phyloP scores from a whole-genome alignment of 1,140 invertebrate species.

The Diorhabda sublineata region DNA sequence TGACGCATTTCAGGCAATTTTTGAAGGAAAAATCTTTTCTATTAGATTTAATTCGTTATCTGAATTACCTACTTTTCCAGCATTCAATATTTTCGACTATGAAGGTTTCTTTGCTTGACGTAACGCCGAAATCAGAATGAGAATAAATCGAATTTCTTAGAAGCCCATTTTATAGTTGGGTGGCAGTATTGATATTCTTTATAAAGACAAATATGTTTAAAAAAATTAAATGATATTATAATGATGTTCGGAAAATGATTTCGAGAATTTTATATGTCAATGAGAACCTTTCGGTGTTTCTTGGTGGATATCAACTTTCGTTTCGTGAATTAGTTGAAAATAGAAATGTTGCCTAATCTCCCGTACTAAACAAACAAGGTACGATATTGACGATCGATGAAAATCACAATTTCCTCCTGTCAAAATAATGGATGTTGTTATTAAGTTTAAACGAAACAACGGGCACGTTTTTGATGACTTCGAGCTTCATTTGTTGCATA shows the following conservation, averaged over 20 bases:
- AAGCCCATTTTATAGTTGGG: too few relatives aligned
- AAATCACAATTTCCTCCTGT: slow-evolving; percentile 38
- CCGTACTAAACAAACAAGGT: not conserved
- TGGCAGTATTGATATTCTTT: too few relatives aligned
- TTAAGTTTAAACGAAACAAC: slow-evolving; percentile 33
- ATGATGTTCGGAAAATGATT: too few relatives aligned
- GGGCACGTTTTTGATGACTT: slow-evolving; percentile 6
- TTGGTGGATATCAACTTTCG: too few relatives aligned
- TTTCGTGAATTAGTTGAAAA: too few relatives aligned
- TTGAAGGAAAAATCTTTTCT: not conserved
- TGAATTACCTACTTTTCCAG: slow-evolving; percentile 2
- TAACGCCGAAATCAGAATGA: not conserved
- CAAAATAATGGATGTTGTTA: slow-evolving; percentile 38
- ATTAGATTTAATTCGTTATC: not conserved
- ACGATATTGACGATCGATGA: slow-evolving; percentile 27
- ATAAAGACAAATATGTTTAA: too few relatives aligned
- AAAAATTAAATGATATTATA: too few relatives aligned
- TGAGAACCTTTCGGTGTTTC: too few relatives aligned
- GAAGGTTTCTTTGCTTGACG: not conserved
- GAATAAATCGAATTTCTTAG: not conserved
- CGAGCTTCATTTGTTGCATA: not conserved
- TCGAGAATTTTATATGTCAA: too few relatives aligned
- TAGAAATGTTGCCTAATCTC: not conserved
- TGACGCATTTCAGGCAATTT: too few relatives aligned
- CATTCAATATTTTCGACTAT: not conserved